These are phyloP conservation scores for Melieria crassipennis DNA, from an alignment of 2,888 invertebrate genomes.

Conservation along the genomic window DNA sequence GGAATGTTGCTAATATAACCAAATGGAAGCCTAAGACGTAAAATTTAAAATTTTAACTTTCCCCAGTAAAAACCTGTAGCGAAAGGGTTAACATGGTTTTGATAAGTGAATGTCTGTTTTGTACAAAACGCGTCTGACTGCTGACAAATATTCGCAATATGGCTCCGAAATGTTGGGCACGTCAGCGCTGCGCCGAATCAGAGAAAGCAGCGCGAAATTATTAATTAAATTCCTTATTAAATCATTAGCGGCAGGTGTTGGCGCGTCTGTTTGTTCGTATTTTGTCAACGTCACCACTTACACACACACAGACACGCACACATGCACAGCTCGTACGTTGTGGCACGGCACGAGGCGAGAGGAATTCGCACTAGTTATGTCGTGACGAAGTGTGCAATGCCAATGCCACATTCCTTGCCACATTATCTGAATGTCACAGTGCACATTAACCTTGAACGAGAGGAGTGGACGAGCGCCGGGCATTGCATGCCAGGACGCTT, in stretches of 20 bases:
- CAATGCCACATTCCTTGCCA: neutral
- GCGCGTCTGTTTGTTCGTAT: neutral
- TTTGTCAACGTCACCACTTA: neutral
- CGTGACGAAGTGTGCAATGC: neutral
- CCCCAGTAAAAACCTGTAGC: too few relatives aligned
- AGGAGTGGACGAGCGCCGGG: too few relatives aligned
- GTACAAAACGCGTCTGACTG: too few relatives aligned
- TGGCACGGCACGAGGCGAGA: neutral
- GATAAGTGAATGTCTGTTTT: too few relatives aligned
- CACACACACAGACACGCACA: neutral
- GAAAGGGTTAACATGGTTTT: too few relatives aligned
- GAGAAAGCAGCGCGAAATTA: neutral
- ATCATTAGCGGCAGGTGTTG: conserved; percentile 15
- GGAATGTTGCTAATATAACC: too few relatives aligned
- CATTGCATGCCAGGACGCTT: too few relatives aligned
- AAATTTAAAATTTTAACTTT: too few relatives aligned
- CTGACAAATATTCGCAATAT: too few relatives aligned
- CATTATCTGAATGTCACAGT: conserved; percentile 11
- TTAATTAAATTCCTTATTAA: conserved; percentile 21
- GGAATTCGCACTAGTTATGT: neutral
- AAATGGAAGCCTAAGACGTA: too few relatives aligned
- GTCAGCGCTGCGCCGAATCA: too few relatives aligned
- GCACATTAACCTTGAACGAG: conserved; percentile 2
- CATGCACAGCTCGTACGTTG: neutral
- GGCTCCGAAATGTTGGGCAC: too few relatives aligned